Evolutionary conservation across 2,888 invertebrate species (phyloP).

Genomic region (Beris morrisii): DNA sequence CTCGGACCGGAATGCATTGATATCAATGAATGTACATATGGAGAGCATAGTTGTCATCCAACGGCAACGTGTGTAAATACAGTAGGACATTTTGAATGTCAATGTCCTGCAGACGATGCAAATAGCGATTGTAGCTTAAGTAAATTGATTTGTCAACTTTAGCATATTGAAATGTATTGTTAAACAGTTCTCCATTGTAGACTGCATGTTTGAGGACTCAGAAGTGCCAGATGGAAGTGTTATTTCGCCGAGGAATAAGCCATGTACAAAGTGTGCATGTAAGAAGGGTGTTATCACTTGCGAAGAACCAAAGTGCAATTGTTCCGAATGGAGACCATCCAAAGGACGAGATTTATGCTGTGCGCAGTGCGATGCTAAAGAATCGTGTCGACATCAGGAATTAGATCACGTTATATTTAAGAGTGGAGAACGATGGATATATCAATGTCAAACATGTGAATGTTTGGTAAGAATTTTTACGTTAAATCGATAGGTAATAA

Average conservation of each 20-base stretch:
- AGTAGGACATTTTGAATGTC: constrained; percentile 77
- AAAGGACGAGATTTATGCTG: constrained; percentile 68
- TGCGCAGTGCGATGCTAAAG: constrained; percentile 75
- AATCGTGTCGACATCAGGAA: constrained; percentile 79
- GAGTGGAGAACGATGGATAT: constrained; percentile 86
- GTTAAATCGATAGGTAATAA: no score
- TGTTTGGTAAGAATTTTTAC: constrained; percentile 66
- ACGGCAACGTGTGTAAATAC: constrained; percentile 78
- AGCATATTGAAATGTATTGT: background rate
- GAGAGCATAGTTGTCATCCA: constrained; percentile 77
- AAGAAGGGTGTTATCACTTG: constrained; percentile 67
- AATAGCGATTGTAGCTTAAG: constrained; percentile 66
- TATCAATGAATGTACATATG: constrained; percentile 79
- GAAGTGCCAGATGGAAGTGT: constrained; percentile 64
- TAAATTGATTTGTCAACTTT: constrained; percentile 52
- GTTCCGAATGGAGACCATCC: constrained; percentile 51
- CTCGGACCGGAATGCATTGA: constrained; percentile 63
- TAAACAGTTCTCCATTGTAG: constrained; percentile 51
- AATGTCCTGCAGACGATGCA: constrained; percentile 61
- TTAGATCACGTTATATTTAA: constrained; percentile 72
- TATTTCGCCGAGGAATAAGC: constrained; percentile 58
- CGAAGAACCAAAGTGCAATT: constrained; percentile 70
- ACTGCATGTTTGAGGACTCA: constrained; percentile 72
- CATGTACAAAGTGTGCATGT: constrained; percentile 60
- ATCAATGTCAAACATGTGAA: constrained; percentile 90